Base-by-base conservation (phyloP, 2,888 invertebrate genomes). In the Parnassius orleans region DNA sequence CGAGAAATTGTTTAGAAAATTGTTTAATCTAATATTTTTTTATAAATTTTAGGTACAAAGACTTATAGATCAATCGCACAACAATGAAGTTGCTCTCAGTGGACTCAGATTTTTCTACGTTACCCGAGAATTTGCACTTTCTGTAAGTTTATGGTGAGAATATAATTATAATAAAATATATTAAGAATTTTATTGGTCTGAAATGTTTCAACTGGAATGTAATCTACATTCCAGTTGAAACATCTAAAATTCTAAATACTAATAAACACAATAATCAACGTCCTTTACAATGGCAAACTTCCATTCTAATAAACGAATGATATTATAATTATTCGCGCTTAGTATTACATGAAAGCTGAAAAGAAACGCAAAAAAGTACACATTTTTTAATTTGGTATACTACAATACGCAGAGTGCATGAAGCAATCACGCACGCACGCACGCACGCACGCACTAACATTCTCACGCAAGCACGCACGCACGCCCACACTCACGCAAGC, bases 41-140 rank as follows among this genome's bases (percentile, higher is more conserved):
- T n/a, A n/a, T n/a, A n/a, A n/a, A n/a, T n/a, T n/a, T n/a, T n/a
- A n/a, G 94, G 88, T 94, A 53, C 92, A 93, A 67, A 87, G 94
- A 64, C 91, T 93, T 62, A 92, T 93, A 59, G 89, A 93, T 57
- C 94, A 94, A 84, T 92, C 94, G 68, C 92, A 92, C 66, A 88
- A 92, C 47, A 86, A 92, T 48, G 93, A 92, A 48, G 88, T 94
- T n/a, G 94, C 93, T 10, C 76, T 95, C 62, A 93, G 93, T 47
- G 94, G 94, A 9, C 90, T 92, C 57, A 91, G 92, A 58, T 92
- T 94, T 70, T 94, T 93, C 70, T 83, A 90, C 61, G 84, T 94
- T 0, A 94, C 94, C 0, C 86, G 91, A 65, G 92, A 92, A 64
- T 84, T 93, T 5, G 84, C 93, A 71, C 78, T 93, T 9, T 86